Evolutionary conservation across 2,888 invertebrate genomes (phyloP).

Genomic region (Orchesella flavescens): DNA sequence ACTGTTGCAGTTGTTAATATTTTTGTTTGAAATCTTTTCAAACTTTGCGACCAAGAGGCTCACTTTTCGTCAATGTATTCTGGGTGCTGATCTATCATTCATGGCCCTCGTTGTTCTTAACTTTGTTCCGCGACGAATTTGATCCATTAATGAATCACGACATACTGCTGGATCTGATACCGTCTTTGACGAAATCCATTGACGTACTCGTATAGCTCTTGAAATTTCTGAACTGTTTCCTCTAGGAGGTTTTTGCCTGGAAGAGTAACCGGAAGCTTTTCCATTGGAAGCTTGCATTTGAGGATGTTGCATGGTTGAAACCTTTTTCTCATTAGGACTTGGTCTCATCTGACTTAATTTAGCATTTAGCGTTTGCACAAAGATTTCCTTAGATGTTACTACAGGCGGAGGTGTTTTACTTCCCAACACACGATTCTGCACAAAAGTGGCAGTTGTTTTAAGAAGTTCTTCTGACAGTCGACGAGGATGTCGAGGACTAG

Average conservation of each 20-base stretch:
- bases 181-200: conserved; percentile 78
- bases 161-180: conserved; percentile 84
- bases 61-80: conserved; percentile 80
- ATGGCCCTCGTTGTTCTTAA: conserved; percentile 85
- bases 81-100: conserved; percentile 90
- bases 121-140: conserved; percentile 89
- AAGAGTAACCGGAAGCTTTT: conserved; percentile 61
- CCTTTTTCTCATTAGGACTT: conserved; percentile 61
- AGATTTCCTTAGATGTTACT: conserved; percentile 68
- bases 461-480: conserved; percentile 70
- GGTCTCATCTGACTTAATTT: conserved; percentile 70
- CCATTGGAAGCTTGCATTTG: conserved; percentile 41
- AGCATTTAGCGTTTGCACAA: conserved; percentile 70
- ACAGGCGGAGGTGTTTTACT: conserved; percentile 68
- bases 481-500: conserved; percentile 60
- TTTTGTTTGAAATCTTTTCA: conserved; percentile 57
- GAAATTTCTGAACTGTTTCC: conserved; percentile 67
- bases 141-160: conserved; percentile 94
- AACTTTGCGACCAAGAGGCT: conserved; percentile 69
- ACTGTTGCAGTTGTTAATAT: conserved; percentile 29
- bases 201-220: conserved; percentile 78
- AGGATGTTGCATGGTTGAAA: conserved; percentile 19
- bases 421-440: conserved; percentile 69
- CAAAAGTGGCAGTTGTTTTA: conserved; percentile 69
- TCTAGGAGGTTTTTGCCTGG: conserved; percentile 66